phyloP scores from a whole-genome alignment of 1,140 invertebrate genomes.

The Drosophila paulistorum region DNA sequence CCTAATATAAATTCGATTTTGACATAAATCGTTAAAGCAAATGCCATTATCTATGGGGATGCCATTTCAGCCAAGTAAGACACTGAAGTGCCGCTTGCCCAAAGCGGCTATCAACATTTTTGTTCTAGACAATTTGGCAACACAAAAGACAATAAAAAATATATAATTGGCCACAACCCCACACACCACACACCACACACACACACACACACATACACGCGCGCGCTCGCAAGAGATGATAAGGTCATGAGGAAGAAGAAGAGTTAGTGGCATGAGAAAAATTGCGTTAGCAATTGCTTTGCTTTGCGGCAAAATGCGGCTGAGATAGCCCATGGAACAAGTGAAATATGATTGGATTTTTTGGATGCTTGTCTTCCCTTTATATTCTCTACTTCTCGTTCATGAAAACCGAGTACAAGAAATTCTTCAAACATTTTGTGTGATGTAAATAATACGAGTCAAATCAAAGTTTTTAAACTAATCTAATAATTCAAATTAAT shows the following conservation, averaged over 20 bases:
- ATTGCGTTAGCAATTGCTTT: not conserved
- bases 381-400: not conserved
- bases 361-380: conserved; percentile 22
- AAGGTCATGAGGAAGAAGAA: not conserved
- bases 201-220: conserved; percentile 35
- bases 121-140: conserved; percentile 73
- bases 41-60: conserved; percentile 3
- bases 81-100: conserved; percentile 37
- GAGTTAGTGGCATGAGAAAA: not conserved
- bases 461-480: not conserved
- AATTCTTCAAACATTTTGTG: not conserved
- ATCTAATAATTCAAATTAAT: too few species aligned
- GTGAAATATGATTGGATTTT: conserved; percentile 64
- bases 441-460: too few species aligned
- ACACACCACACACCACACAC: conserved; percentile 15
- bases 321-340: conserved; percentile 39
- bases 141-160: conserved; percentile 67
- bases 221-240: not conserved
- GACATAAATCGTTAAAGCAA: not conserved
- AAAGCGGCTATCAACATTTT: conserved; percentile 62
- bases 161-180: conserved; percentile 69
- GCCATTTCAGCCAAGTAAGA: conserved; percentile 2
- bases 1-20: not conserved
- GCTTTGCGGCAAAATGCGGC: not conserved
- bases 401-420: not conserved